Base-by-base conservation (phyloP, 2,888 invertebrate species). In the Polietes domitor region DNA sequence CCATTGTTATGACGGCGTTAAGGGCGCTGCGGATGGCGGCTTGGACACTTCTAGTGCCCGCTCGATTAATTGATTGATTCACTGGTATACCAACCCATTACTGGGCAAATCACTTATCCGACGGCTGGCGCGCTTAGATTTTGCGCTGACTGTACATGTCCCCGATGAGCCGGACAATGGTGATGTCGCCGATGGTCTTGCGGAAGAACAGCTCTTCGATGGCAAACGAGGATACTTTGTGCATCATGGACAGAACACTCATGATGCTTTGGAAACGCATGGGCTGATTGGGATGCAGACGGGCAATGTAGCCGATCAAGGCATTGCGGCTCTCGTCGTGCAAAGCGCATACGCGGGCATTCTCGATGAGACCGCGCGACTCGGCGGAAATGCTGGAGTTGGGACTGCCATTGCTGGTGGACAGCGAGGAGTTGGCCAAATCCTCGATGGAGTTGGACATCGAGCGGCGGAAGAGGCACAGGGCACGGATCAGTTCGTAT, bases 131-230 rank as follows among this genome's bases (percentile, higher is more conserved):
- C n/a, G 17, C 58, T 88, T 83, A 91, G 77, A 89, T 89, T 86
- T 90, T 91, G 24, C 88, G 89, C 83, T 91, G 89, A 77, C 94
- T 95, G 90, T 97, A 98, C 95, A 97, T 96, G 89, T 97, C 96
- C 86, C 95, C 95, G 77, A 98, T 96, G 81, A 98, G 95, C 80
- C 94, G 94, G 83, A 96, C 96, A 43, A 98, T 96, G 0, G 97
- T 95, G 53, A 96, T 96, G 55, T 95, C 93, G 0, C 97, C 96
- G 77, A 97, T 96, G 3, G 96, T 96, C 80, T 95, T 94, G 47
- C 95, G 94, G 92, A 98, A 98, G 93, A 98, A 98, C 1, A 98
- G 90, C 88, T 97, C 96, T 87, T 97, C 96, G 77, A 98, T 96
- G 10, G 95, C 94, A 28, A 93, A 93, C 5, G 94, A 92, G 0